phyloP scores from a whole-genome alignment of 2,797 vertebrate genomes.

The Numenius phaeopus region DNA sequence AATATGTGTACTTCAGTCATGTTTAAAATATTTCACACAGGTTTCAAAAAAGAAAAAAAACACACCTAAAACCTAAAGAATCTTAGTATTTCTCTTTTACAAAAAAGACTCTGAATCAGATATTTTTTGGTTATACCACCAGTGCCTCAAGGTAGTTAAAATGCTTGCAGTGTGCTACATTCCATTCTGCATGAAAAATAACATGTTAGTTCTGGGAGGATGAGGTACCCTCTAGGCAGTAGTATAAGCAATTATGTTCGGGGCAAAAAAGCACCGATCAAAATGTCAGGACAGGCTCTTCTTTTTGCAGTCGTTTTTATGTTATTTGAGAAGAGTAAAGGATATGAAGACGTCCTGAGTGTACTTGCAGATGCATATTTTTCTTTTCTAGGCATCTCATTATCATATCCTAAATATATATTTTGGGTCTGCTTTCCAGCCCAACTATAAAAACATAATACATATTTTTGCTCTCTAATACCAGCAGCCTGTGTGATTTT shows the following conservation, averaged over 20 bases:
- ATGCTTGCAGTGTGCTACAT: background rate
- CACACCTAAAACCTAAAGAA: background rate
- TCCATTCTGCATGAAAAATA: conserved; percentile 61
- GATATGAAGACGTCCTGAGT: background rate
- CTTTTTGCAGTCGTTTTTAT: conserved; percentile 3
- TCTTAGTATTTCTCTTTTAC: background rate
- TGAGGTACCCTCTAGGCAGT: conserved; percentile 17
- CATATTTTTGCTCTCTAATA: background rate
- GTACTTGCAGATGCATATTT: background rate
- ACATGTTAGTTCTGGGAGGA: background rate
- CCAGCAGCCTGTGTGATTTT: background rate
- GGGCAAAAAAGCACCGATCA: conserved; percentile 10
- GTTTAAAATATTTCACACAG: background rate
- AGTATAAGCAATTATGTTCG: conserved; percentile 25
- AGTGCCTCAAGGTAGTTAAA: background rate
- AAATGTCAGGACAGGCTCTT: conserved; percentile 52
- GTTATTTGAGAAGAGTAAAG: conserved; percentile 10
- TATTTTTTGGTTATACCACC: background rate
- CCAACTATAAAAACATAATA: background rate
- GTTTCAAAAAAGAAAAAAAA: background rate
- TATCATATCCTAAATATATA: background rate
- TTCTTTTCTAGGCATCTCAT: background rate
- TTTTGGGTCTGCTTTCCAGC: conserved; percentile 20
- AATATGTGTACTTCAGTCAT: background rate
- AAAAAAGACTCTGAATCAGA: background rate